Percentiles rank a stretch among this genome's conserved stretches.
These are phyloP conservation scores for Suillia variegata DNA, from an alignment of 2,888 invertebrate species.

Conservation along the genomic window DNA sequence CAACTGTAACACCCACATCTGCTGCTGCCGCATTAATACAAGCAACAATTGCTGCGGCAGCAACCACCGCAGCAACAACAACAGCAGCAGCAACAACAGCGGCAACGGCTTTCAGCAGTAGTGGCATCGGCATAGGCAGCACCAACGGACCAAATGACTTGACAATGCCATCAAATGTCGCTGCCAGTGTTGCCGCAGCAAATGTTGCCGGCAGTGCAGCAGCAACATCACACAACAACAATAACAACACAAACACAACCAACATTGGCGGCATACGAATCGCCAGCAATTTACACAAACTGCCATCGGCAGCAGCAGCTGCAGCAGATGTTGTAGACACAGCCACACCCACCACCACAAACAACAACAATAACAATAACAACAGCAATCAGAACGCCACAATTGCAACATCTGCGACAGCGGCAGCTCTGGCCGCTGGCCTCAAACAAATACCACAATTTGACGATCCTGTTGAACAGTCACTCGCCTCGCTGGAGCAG, in stretches of 20 bases:
- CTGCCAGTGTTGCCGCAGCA: conserved; percentile 7
- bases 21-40: neutral
- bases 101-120: conserved; percentile 47
- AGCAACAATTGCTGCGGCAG: conserved; percentile 35
- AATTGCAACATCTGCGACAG: conserved; percentile 34
- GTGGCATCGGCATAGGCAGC: conserved; percentile 27
- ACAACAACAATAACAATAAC: conserved; percentile 8
- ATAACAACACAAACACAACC: conserved; percentile 22
- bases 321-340: conserved; percentile 23
- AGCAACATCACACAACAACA: conserved; percentile 25
- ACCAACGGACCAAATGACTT: conserved; percentile 51
- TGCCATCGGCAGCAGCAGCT: conserved; percentile 39
- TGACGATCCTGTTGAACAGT: conserved; percentile 74
- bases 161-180: conserved; percentile 39
- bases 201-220: conserved; percentile 28
- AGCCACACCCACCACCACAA: conserved; percentile 7
- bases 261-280: conserved; percentile 54
- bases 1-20: conserved; percentile 25
- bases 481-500: conserved; percentile 73
- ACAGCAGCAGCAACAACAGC: conserved; percentile 44
- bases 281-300: conserved; percentile 57
- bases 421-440: conserved; percentile 46
- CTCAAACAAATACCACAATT: conserved; percentile 61
- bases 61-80: conserved; percentile 47
- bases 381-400: conserved; percentile 12